phyloP scores from a whole-genome alignment of 2,888 invertebrate genomes.

The Lepidocyrtinus sp. region DNA sequence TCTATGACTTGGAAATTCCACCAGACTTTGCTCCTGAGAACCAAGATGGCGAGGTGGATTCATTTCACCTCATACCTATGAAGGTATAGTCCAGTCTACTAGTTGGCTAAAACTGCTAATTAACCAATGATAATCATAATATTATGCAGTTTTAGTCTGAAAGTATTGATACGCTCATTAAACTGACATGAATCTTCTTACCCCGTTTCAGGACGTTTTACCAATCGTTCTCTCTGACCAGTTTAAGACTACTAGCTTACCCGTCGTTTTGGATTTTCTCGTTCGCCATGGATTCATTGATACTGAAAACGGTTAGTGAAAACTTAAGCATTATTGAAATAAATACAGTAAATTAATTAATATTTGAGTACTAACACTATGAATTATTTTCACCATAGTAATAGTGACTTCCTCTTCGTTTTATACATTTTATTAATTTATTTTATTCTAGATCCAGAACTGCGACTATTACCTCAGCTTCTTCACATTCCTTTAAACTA shows the following conservation, averaged over 20 bases:
- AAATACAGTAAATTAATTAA: neutral
- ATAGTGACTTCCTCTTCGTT: too few species aligned
- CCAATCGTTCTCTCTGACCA: conserved; percentile 86
- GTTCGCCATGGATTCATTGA: conserved; percentile 92
- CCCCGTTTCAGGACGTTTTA: conserved; percentile 73
- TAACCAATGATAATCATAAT: neutral
- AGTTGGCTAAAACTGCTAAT: neutral
- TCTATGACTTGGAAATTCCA: conserved; percentile 93
- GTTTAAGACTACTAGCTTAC: conserved; percentile 95
- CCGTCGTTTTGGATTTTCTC: conserved; percentile 92
- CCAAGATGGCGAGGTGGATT: conserved; percentile 94
- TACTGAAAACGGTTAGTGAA: conserved; percentile 85
- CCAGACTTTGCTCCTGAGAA: conserved; percentile 92
- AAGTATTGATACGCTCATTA: neutral
- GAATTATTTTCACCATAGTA: too few species aligned
- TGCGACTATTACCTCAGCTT: conserved; percentile 86
- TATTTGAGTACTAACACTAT: neutral
- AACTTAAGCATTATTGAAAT: neutral
- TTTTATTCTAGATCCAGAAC: conserved; percentile 83
- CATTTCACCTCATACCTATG: conserved; percentile 88
- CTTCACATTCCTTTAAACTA: conserved; percentile 84
- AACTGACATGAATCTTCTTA: conserved; percentile 28
- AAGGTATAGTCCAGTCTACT: conserved; percentile 75
- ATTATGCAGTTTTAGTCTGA: conserved; percentile 20
- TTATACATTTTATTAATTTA: neutral